A percentile compares a stretch with the other conserved stretches of the same genome.
Evolutionary conservation across 1,140 invertebrate species (phyloP).

Genomic region (Mamestra configurata): DNA sequence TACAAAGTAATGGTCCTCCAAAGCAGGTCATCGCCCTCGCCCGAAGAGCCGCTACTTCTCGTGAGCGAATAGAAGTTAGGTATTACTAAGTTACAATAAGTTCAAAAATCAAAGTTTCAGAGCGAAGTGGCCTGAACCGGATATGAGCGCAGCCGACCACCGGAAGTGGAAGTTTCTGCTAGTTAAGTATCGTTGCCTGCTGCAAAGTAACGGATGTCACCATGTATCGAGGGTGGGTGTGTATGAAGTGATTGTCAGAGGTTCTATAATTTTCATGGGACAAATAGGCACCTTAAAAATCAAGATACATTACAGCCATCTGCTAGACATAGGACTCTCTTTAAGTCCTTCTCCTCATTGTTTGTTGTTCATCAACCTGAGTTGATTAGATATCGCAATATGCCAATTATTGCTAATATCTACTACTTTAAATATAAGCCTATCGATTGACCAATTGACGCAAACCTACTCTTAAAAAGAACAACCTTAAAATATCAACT

Average conservation of each 20-base stretch:
- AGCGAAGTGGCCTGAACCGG: constrained; percentile 29
- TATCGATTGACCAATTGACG: no score
- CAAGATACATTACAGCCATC: not conserved
- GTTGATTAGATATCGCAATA: no score
- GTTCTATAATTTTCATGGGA: not conserved
- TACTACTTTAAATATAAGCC: no score
- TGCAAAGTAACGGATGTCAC: constrained; percentile 23
- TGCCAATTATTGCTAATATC: no score
- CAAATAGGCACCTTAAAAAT: not conserved
- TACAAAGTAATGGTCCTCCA: not conserved
- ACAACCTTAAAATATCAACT: not conserved
- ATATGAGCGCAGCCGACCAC: constrained; percentile 40
- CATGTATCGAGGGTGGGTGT: not conserved
- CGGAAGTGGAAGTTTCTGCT: constrained; percentile 44
- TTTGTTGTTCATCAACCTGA: no score
- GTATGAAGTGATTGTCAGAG: not conserved
- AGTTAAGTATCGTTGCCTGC: constrained; percentile 30
- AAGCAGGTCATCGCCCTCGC: not conserved
- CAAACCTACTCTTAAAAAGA: not conserved
- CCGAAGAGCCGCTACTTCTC: not conserved
- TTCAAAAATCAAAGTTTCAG: constrained; percentile 42
- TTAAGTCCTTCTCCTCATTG: no score
- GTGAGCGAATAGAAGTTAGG: constrained; percentile 4
- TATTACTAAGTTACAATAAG: constrained; percentile 19
- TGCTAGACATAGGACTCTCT: no score